Percentiles rank a stretch among this genome's conserved stretches.
phyloP scores from a whole-genome alignment of 2,113 vertebrate genomes.

The Uria aalge region DNA sequence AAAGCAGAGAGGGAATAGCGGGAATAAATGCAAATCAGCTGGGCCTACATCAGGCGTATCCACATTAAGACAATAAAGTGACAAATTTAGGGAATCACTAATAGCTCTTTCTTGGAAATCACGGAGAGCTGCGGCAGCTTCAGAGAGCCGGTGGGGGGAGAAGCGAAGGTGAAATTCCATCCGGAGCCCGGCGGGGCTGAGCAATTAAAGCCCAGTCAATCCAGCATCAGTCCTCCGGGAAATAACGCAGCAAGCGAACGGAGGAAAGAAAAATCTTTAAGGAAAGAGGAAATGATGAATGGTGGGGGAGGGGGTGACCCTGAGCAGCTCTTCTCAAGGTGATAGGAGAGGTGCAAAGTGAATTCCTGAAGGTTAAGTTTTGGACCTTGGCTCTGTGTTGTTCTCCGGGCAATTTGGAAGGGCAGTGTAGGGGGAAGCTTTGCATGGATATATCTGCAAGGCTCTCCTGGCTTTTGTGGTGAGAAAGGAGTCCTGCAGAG shows the following conservation, averaged over 20 bases:
- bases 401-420: neutral
- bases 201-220: slow-evolving; percentile 63
- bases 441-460: neutral
- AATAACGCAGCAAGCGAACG: neutral
- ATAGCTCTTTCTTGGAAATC: neutral
- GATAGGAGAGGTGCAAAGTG: neutral
- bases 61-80: neutral
- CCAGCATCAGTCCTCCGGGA: slow-evolving; percentile 39
- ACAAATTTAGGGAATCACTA: neutral
- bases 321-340: neutral
- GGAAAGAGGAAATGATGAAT: slow-evolving; percentile 26
- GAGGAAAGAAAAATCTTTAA: slow-evolving; percentile 33
- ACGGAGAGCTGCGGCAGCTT: neutral
- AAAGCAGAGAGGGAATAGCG: neutral
- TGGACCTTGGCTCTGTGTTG: neutral
- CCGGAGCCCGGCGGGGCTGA: neutral
- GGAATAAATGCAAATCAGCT: neutral
- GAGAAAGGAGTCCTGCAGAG: neutral
- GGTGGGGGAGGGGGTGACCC: neutral
- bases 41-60: neutral
- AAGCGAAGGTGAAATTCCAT: slow-evolving; percentile 32
- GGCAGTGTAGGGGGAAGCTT: neutral
- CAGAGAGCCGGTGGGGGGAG: neutral
- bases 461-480: neutral
- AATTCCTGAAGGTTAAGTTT: neutral